Evolutionary conservation across 2,888 invertebrate genomes (phyloP).

Genomic region (Allolobophora icterica): DNA sequence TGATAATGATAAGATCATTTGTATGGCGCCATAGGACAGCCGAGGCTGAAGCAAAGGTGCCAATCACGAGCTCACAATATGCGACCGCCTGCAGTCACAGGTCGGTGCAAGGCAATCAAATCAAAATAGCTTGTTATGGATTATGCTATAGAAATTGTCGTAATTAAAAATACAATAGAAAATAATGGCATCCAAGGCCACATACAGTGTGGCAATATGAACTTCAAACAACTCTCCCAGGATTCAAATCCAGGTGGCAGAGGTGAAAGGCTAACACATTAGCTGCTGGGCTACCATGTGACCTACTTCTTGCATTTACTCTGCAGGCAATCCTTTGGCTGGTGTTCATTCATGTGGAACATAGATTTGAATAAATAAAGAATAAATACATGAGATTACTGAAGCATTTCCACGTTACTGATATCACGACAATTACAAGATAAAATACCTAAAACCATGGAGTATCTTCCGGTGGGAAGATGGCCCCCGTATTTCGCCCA

Average conservation of each 20-base stretch:
- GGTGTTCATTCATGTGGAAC: neutral
- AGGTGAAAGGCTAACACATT: too few species aligned
- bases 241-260: neutral
- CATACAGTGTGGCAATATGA: neutral
- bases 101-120: neutral
- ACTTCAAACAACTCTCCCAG: neutral
- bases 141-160: too few species aligned
- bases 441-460: neutral
- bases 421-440: neutral
- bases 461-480: constrained; percentile 5
- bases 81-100: neutral
- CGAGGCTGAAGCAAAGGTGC: neutral
- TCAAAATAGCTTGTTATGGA: neutral
- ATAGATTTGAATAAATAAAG: neutral
- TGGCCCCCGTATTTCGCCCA: constrained; percentile 25
- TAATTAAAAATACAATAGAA: neutral
- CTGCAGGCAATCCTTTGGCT: neutral
- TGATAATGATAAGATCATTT: neutral
- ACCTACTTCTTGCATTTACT: neutral
- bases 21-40: too few species aligned
- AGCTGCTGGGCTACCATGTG: neutral
- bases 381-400: neutral
- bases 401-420: neutral
- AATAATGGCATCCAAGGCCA: neutral
- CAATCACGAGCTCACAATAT: neutral